Base-by-base conservation (phyloP, 2,888 invertebrate species). In the Tachystola acroxantha region DNA sequence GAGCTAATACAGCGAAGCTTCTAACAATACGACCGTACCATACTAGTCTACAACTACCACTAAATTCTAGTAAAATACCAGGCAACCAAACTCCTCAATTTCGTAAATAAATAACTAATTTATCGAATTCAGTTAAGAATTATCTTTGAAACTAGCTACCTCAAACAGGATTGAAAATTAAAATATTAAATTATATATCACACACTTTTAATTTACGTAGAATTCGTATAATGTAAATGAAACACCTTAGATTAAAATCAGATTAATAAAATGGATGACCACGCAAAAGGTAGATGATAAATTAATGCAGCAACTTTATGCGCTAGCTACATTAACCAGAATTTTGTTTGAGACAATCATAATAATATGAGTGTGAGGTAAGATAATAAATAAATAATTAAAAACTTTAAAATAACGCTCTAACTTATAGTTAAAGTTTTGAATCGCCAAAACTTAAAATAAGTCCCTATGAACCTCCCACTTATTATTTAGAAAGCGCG, bases 371-470 rank as follows among this genome's bases (percentile, higher is more conserved):
- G n/a, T n/a, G 16, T 16, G 16, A 16, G 16, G 6, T 16, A 65
- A 59, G 53, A 64, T 66, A 70, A 62, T 67, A 10, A 82, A 84
- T 81, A 82, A 84, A 84, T 84, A 81, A 62, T 71, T 57, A 64
- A 63, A 69, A 63, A 48, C 55, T 57, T 67, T 64, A 69, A 73
- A 76, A 78, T 66, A 75, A 63, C 80, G 74, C 71, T 70, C 75
- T 79, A 16, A 86, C 86, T 86, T 84, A 86, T 85, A 84, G 81
- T 85, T 81, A 84, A 80, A 85, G 86, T 86, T 86, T 86, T 86
- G 85, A 74, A 74, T 73, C 48, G 70, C 69, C 85, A 86, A 86
- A 86, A 86, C 86, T 77, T 79, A 85, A 82, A 85, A 86, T 85
- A 86, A 86, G 86, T 81, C 65, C 59, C 63, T 72, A 72, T 64